Conservation (phyloP, 1,140 invertebrate genomes). For the Sipha flava region DNA sequence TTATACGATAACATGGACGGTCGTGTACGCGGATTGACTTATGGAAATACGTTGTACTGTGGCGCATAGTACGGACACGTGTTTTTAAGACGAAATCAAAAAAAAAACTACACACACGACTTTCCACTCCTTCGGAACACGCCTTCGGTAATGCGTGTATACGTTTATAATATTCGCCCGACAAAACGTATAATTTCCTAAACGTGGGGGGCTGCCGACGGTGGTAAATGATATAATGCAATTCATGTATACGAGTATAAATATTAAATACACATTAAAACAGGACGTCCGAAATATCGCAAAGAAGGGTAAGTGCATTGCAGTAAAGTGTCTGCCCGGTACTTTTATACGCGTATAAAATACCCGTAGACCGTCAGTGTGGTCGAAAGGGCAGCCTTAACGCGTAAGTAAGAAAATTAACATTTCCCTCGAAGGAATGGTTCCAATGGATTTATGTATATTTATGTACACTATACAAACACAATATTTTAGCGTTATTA, state of each 20-base stretch:
- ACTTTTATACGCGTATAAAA: too few species aligned
- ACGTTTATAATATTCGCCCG: slow-evolving; percentile 7
- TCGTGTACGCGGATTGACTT: too few species aligned
- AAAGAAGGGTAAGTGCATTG: slow-evolving; percentile 1
- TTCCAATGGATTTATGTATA: not conserved
- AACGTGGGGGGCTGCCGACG: not conserved
- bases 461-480: not conserved
- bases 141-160: not conserved
- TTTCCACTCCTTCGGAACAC: not conserved
- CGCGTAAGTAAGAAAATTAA: not conserved
- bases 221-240: not conserved
- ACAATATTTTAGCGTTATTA: not conserved
- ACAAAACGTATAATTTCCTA: not conserved
- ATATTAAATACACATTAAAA: too few species aligned
- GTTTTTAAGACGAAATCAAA: not conserved
- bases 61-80: not conserved
- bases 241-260: not conserved
- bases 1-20: too few species aligned
- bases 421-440: not conserved
- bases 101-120: not conserved
- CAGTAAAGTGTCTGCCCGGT: too few species aligned
- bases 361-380: too few species aligned
- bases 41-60: not conserved
- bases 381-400: not conserved
- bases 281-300: not conserved